These are phyloP conservation scores for Micromesistius poutassou DNA, from an alignment of 2,797 vertebrate genomes.

Conservation along the genomic window DNA sequence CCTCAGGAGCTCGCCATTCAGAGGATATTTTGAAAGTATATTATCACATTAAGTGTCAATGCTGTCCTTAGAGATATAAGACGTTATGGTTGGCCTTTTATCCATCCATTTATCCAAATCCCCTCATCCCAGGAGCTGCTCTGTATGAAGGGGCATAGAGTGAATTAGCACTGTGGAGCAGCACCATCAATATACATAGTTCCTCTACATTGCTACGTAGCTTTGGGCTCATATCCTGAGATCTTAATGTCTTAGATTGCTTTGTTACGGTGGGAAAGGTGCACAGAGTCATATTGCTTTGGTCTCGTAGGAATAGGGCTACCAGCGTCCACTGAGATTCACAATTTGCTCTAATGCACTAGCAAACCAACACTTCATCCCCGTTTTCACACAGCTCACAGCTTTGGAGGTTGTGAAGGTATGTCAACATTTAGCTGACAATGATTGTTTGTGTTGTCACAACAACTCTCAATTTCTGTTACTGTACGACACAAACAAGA, in stretches of 20 bases:
- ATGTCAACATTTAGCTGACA: background rate
- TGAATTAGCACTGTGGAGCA: background rate
- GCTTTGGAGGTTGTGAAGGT: background rate
- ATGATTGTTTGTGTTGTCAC: background rate
- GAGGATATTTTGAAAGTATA: too few relatives aligned
- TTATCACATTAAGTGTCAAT: too few relatives aligned
- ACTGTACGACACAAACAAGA: background rate
- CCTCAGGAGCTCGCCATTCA: too few relatives aligned
- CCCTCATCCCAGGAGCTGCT: background rate
- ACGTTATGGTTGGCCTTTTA: background rate
- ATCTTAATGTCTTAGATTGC: background rate
- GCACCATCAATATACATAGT: background rate
- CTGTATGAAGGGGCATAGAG: background rate
- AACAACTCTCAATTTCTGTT: background rate
- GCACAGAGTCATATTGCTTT: background rate
- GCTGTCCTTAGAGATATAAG: background rate
- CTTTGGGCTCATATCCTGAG: background rate
- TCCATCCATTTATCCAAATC: background rate
- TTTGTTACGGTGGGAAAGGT: background rate
- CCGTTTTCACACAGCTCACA: background rate
- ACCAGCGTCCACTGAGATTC: background rate
- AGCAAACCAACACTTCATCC: background rate
- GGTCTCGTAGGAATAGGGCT: background rate
- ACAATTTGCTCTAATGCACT: background rate
- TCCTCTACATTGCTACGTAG: background rate